Base-by-base conservation (phyloP, 1,140 invertebrate species). In the Papilio polyxenes region DNA sequence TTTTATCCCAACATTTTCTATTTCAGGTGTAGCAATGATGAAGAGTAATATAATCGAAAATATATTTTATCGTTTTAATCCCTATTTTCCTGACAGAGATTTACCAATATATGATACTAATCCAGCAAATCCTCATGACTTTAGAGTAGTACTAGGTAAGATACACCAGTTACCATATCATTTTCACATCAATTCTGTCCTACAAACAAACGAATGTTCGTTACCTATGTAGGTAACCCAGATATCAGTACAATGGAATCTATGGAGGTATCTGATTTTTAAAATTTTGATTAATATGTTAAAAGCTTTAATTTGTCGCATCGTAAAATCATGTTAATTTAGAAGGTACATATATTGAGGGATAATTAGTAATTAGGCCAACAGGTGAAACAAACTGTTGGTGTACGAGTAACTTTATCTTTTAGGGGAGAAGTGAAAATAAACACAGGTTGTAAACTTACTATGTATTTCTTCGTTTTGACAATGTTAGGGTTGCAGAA, bases 21-120 rank as follows among this genome's bases (percentile, higher is more conserved):
- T 88, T 87, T 20, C 83, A 94, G 92, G 92, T 85, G 85, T 92
- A 59, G 83, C 88, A 62, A 89, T 94, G 88, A 87, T 94, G 76
- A 87, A 88, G 44, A 89, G 92, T 80, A 92, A 92, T 83, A 87
- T 93, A 80, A 83, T 93, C 20, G 91, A 92, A 72, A 90, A 91
- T 79, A 86, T 94, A 44, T 90, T 93, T 69, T 91, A 89, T 82
- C 91, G 92, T 6, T 93, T 93, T 76, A 94, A 94, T 77, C 92
- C 92, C 0, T 91, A 91, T 81, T 94, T 91, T 80, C 91, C 91
- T 7, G 53, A 86, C 0, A 87, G 83, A 59, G 40, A 84, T 13
- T 82, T 94, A 75, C 90, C 91, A 2, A 40, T 72, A 1, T 89
- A 89, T 78, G 91, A 92, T 10, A 85, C 86, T 3, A 93, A 89